Conservation (phyloP, 2,797 vertebrate genomes). For the Triplophysa bombifrons region DNA sequence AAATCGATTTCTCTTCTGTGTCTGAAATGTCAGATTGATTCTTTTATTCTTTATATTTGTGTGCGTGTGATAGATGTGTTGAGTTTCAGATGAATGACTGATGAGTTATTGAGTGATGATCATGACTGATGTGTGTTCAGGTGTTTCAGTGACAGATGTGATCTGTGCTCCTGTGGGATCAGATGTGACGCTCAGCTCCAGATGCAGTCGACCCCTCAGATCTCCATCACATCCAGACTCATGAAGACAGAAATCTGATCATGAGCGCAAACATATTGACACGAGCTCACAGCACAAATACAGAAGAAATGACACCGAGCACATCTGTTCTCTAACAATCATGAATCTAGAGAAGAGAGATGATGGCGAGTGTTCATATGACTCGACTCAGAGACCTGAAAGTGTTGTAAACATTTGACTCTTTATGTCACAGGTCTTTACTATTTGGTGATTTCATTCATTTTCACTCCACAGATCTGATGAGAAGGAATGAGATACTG, state of each 20-base stretch:
- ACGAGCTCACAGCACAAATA: background rate
- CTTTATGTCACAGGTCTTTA: background rate
- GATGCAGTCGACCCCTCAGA: too few species aligned
- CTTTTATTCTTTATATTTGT: background rate
- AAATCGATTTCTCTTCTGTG: background rate
- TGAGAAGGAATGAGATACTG: background rate
- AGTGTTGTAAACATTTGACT: background rate
- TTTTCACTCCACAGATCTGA: background rate
- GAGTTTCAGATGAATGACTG: too few species aligned
- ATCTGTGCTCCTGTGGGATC: slow-evolving; percentile 5
- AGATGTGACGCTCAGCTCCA: background rate
- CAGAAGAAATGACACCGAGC: background rate
- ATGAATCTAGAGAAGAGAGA: background rate
- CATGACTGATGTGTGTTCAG: too few species aligned
- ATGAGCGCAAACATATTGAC: background rate
- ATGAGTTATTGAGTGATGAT: too few species aligned
- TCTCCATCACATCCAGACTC: background rate
- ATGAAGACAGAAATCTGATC: background rate
- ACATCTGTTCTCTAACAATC: background rate
- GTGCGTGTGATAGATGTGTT: background rate
- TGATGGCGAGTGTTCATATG: background rate
- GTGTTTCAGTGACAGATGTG: background rate
- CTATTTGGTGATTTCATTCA: background rate
- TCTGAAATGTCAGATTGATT: background rate
- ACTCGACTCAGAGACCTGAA: background rate